phyloP scores from a whole-genome alignment of 2,797 vertebrate genomes.

The Semotilus atromaculatus region DNA sequence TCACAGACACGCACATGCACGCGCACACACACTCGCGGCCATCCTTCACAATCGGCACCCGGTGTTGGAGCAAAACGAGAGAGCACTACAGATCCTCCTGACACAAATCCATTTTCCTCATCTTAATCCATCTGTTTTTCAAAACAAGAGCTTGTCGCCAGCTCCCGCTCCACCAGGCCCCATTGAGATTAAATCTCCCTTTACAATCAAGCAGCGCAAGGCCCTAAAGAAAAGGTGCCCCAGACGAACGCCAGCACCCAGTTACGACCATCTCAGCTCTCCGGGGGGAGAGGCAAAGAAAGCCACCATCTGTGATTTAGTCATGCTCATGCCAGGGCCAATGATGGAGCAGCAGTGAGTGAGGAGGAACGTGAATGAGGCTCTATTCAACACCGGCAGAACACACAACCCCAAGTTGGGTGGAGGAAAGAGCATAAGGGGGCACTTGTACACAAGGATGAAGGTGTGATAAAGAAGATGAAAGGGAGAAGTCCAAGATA shows the following conservation, averaged over 20 bases:
- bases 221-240: conserved; percentile 64
- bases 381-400: conserved; percentile 53
- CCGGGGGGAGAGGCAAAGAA: conserved; percentile 75
- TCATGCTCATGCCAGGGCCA: conserved; percentile 83
- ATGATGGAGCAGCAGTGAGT: conserved; percentile 65
- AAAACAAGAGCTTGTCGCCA: conserved; percentile 68
- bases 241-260: conserved; percentile 68
- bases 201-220: conserved; percentile 69
- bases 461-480: conserved; percentile 20
- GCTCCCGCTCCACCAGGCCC: conserved; percentile 68
- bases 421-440: conserved; percentile 8
- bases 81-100: conserved; percentile 24
- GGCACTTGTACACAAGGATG: not conserved
- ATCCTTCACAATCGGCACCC: conserved; percentile 20
- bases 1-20: conserved; percentile 35
- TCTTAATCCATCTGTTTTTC: conserved; percentile 71
- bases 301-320: conserved; percentile 85
- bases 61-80: conserved; percentile 9
- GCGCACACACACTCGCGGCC: not conserved
- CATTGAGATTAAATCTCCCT: conserved; percentile 77
- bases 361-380: conserved; percentile 58
- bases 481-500: not conserved
- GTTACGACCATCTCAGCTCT: conserved; percentile 75
- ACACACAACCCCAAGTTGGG: conserved; percentile 20
- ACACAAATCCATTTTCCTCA: conserved; percentile 42